phyloP scores from a whole-genome alignment of 2,113 vertebrate genomes.

The Sceloporus undulatus region DNA sequence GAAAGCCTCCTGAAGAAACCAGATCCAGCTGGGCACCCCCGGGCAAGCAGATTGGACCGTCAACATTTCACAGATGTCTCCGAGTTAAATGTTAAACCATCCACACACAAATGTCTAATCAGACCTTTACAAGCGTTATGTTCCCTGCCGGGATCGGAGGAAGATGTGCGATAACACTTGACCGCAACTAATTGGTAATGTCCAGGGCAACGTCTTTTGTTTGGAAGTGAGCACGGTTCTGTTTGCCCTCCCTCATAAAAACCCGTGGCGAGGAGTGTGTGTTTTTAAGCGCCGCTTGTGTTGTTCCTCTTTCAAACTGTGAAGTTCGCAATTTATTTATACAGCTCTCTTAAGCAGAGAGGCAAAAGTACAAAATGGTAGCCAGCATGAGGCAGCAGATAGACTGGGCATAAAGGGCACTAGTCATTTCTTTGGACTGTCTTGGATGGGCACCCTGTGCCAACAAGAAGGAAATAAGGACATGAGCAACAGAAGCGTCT shows the following conservation, averaged over 20 bases:
- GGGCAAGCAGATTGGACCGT: slow-evolving; percentile 27
- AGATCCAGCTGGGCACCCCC: slow-evolving; percentile 27
- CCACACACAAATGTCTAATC: rapidly evolving
- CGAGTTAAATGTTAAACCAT: slow-evolving; percentile 26
- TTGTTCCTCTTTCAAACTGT: neutral
- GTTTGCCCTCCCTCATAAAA: neutral
- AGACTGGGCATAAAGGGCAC: neutral
- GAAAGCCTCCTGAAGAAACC: slow-evolving; percentile 21
- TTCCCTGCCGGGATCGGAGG: rapidly evolving
- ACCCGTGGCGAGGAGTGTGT: slow-evolving; percentile 13
- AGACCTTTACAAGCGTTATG: neutral
- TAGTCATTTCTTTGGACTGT: neutral
- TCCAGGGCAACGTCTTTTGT: neutral
- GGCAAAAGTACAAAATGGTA: neutral
- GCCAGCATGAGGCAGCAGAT: too few species aligned
- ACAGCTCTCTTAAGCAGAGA: neutral
- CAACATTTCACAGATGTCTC: slow-evolving; percentile 42
- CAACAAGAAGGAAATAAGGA: neutral
- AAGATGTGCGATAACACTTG: rapidly evolving
- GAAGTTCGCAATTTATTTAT: rapidly evolving
- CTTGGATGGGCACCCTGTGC: too few species aligned
- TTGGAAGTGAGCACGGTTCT: rapidly evolving
- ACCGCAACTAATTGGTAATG: neutral
- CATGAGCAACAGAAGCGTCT: neutral
- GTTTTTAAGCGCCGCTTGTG: neutral